These are phyloP conservation scores for Cyrtorhinus lividipennis DNA, from an alignment of 1,140 invertebrate genomes.

Conservation along the genomic window DNA sequence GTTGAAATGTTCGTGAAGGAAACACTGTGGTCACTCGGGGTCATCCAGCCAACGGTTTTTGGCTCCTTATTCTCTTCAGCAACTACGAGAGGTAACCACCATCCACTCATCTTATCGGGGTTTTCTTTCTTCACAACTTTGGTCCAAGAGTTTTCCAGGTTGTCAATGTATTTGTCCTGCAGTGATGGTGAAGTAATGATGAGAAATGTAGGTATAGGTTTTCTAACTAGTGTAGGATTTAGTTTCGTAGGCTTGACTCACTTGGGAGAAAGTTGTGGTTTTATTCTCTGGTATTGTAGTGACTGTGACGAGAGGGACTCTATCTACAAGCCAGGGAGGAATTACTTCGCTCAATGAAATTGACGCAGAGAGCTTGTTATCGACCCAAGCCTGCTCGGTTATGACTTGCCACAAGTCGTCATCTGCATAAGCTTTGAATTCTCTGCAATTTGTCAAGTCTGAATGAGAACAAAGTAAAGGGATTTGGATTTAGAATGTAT, in stretches of 20 bases:
- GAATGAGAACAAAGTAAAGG: background rate
- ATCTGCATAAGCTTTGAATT: slow-evolving; percentile 57
- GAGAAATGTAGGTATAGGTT: background rate
- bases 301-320: slow-evolving; percentile 63
- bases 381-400: slow-evolving; percentile 44
- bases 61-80: slow-evolving; percentile 6
- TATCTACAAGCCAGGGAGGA: slow-evolving; percentile 62
- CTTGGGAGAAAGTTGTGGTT: slow-evolving; percentile 47
- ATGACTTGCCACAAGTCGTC: slow-evolving; percentile 68
- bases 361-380: slow-evolving; percentile 38
- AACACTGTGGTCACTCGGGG: slow-evolving; percentile 16
- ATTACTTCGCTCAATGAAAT: slow-evolving; percentile 50
- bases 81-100: slow-evolving; percentile 23
- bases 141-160: slow-evolving; percentile 21
- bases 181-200: no score
- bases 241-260: slow-evolving; percentile 26
- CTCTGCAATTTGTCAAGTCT: slow-evolving; percentile 31
- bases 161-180: slow-evolving; percentile 26
- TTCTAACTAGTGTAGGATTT: background rate
- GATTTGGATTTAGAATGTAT: background rate
- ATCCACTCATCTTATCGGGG: slow-evolving; percentile 17
- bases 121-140: slow-evolving; percentile 24
- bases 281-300: slow-evolving; percentile 48
- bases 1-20: slow-evolving; percentile 15
- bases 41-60: slow-evolving; percentile 18